Conservation (phyloP, 2,113 vertebrate genomes). For the Brachionichthys hirsutus region DNA sequence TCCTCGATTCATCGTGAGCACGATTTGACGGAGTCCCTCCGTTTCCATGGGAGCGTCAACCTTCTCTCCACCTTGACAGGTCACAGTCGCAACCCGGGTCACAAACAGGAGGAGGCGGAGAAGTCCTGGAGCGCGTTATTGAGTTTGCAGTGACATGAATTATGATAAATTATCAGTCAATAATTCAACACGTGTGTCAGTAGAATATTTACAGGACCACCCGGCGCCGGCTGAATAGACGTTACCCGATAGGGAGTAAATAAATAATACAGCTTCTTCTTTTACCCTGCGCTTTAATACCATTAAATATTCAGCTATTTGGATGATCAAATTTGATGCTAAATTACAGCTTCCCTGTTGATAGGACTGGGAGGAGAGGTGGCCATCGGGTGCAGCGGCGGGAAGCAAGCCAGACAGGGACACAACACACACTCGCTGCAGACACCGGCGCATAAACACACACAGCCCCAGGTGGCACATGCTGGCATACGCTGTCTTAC, state of each 20-base stretch:
- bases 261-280: constrained; percentile 72
- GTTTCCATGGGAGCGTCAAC: constrained; percentile 14
- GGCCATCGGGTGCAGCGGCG: constrained; percentile 46
- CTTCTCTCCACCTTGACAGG: constrained; percentile 42
- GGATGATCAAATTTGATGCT: constrained; percentile 76
- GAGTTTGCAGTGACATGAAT: constrained; percentile 72
- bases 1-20: background rate
- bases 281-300: constrained; percentile 69
- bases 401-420: constrained; percentile 40
- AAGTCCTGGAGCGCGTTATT: constrained; percentile 57
- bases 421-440: constrained; percentile 28
- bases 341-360: constrained; percentile 75
- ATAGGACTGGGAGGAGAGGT: constrained; percentile 57
- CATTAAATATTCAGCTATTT: constrained; percentile 82
- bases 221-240: constrained; percentile 61
- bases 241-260: constrained; percentile 67
- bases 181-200: constrained; percentile 71
- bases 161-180: constrained; percentile 80
- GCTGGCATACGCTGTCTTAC: constrained; percentile 58
- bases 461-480: constrained; percentile 69
- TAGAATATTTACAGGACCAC: constrained; percentile 72
- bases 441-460: constrained; percentile 10
- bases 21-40: background rate
- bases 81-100: constrained; percentile 34
- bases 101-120: constrained; percentile 22